A percentile compares a stretch with the other conserved stretches of the same genome.
phyloP scores from a whole-genome alignment of 2,113 vertebrate genomes.

The Dascyllus trimaculatus region DNA sequence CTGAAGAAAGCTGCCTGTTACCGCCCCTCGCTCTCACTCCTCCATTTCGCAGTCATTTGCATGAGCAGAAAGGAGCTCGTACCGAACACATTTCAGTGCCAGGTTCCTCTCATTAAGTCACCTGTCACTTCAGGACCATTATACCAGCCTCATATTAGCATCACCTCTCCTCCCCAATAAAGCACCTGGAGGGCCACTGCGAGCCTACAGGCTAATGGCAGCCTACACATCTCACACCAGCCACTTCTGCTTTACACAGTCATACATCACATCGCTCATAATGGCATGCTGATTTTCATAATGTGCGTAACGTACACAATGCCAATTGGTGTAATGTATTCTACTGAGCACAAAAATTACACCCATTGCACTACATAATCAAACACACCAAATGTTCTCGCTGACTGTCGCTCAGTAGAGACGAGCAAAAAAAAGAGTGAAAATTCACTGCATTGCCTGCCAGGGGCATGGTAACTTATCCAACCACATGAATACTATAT shows the following conservation, averaged over 20 bases:
- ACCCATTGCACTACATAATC: slow-evolving; percentile 67
- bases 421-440: slow-evolving; percentile 29
- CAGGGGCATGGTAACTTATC: slow-evolving; percentile 63
- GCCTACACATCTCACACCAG: slow-evolving; percentile 62
- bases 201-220: slow-evolving; percentile 60
- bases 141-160: slow-evolving; percentile 67
- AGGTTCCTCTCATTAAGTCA: slow-evolving; percentile 78
- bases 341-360: slow-evolving; percentile 65
- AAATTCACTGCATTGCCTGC: slow-evolving; percentile 63
- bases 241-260: slow-evolving; percentile 62
- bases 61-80: slow-evolving; percentile 55
- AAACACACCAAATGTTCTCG: slow-evolving; percentile 71
- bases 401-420: slow-evolving; percentile 41
- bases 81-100: slow-evolving; percentile 65
- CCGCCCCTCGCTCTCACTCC: slow-evolving; percentile 52
- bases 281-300: slow-evolving; percentile 76
- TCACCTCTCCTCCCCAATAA: slow-evolving; percentile 72
- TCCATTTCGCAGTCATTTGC: slow-evolving; percentile 73
- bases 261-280: slow-evolving; percentile 63
- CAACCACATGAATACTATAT: slow-evolving; percentile 55
- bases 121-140: slow-evolving; percentile 79
- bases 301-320: slow-evolving; percentile 69
- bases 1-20: slow-evolving; percentile 47
- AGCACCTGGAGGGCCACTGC: slow-evolving; percentile 59
- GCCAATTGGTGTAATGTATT: slow-evolving; percentile 76